Evolutionary conservation across 2,797 vertebrate genomes (phyloP).

Genomic region (Cercopithecus petaurista): DNA sequence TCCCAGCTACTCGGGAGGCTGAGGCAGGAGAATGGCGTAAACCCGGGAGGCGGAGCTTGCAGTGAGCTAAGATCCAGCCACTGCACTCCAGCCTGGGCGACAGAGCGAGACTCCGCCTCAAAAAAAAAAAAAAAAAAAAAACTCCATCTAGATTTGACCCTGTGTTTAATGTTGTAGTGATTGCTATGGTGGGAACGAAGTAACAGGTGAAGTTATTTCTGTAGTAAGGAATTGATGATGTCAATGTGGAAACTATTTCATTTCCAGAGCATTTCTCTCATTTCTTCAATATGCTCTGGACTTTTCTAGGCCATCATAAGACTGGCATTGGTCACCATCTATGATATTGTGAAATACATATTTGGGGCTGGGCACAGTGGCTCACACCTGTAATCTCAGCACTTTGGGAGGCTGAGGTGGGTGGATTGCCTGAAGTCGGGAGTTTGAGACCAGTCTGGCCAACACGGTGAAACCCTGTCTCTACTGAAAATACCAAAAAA

Average conservation of each 20-base stretch:
- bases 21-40: too few relatives aligned
- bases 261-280: background rate
- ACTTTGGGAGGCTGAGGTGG: too few relatives aligned
- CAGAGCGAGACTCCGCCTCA: too few relatives aligned
- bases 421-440: rapidly evolving
- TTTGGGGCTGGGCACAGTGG: background rate
- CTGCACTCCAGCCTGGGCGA: too few relatives aligned
- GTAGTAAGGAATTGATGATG: background rate
- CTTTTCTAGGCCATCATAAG: background rate
- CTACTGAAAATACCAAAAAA: too few relatives aligned
- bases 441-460: too few relatives aligned
- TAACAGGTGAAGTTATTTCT: background rate
- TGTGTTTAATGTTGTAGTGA: background rate
- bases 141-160: background rate
- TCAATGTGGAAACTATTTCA: background rate
- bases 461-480: too few relatives aligned
- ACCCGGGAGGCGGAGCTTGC: too few relatives aligned
- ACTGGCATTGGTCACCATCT: background rate
- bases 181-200: background rate
- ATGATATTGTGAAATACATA: background rate
- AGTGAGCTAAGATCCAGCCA: too few relatives aligned
- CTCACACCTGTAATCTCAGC: too few relatives aligned
- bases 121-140: background rate
- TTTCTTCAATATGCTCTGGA: background rate
- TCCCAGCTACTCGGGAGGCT: too few relatives aligned